phyloP scores from a whole-genome alignment of 2,888 invertebrate species.

The Cephus pulcher region DNA sequence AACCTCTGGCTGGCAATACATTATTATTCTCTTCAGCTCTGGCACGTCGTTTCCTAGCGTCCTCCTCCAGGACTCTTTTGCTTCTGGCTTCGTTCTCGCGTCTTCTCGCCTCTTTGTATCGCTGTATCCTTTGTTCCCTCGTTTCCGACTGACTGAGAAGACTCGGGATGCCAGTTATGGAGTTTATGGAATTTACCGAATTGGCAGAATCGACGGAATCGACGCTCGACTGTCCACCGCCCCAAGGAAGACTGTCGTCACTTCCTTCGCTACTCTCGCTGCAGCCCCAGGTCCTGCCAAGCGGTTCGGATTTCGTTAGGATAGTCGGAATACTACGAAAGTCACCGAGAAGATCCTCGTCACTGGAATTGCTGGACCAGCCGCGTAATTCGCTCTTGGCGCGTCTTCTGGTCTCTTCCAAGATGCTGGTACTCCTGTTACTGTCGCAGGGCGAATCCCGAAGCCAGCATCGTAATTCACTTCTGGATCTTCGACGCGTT shows the following conservation, averaged over 20 bases:
- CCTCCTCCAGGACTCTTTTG: slow-evolving; percentile 55
- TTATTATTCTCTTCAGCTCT: slow-evolving; percentile 42
- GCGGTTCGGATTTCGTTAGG: slow-evolving; percentile 41
- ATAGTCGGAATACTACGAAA: slow-evolving; percentile 39
- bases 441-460: slow-evolving; percentile 41
- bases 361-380: slow-evolving; percentile 63
- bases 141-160: slow-evolving; percentile 44
- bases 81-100: slow-evolving; percentile 61
- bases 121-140: slow-evolving; percentile 58
- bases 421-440: slow-evolving; percentile 33
- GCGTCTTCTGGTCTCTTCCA: slow-evolving; percentile 54
- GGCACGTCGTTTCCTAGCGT: slow-evolving; percentile 51
- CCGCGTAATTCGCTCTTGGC: slow-evolving; percentile 60
- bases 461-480: slow-evolving; percentile 61
- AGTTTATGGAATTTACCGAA: neutral
- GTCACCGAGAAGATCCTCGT: slow-evolving; percentile 55
- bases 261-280: slow-evolving; percentile 64
- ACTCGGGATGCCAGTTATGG: slow-evolving; percentile 22
- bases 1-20: slow-evolving; percentile 25
- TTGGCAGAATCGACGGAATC: slow-evolving; percentile 53
- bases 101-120: slow-evolving; percentile 60
- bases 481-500: slow-evolving; percentile 56
- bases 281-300: slow-evolving; percentile 56
- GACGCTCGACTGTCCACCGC: slow-evolving; percentile 47
- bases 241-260: slow-evolving; percentile 61